Base-by-base conservation (phyloP, 1,140 invertebrate species). In the Tenebrio molitor region DNA sequence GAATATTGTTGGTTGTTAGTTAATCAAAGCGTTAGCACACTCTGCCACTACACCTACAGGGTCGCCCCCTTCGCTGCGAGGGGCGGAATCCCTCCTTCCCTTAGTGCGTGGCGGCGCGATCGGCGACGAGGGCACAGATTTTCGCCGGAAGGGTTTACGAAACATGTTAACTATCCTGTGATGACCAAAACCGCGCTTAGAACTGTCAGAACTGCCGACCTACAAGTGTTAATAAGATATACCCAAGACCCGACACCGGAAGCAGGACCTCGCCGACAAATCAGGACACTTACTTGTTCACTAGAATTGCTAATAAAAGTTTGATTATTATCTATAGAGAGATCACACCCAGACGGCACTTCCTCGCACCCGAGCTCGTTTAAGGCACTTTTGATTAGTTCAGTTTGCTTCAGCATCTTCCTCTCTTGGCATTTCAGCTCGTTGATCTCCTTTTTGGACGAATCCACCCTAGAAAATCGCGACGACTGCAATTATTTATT, bases 311-410 rank as follows among this genome's bases (percentile, higher is more conserved):
- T 79, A 39, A 80, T 80, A 71, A 79, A 79, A 39, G 74, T 74
- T 72, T 84, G 83, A 75, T 84, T 85, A 75, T 84, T 85, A 78
- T 91, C 90, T 71, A 90, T 85, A 0, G 89, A 87, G 23, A 92
- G 81, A 75, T 95, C 93, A 80, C 93, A 93, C 44, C 92, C 94
- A n/a, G 90, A 90, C 19, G 94, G 94, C 41, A 93, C 88, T 84
- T 95, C 92, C 82, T 95, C 92, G 76, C 93, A 94, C 25, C 94
- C 94, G 2, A 95, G 86, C 81, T 94, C 91, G 70, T 92, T 92
- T 29, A 97, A 84, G n/a, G 94, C 92, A 29, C 89, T 87, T 73
- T 91, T 89, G 65, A 97, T 94, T 73, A 95, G 87, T 75, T 95
- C 92, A 2, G 91, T 89, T 81, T 96, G 90, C 72, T 89, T 89